Percentiles rank a stretch among this genome's conserved stretches.
These are phyloP conservation scores for Sebastes hopkinsi DNA, from an alignment of 2,797 vertebrate genomes.

Conservation along the genomic window DNA sequence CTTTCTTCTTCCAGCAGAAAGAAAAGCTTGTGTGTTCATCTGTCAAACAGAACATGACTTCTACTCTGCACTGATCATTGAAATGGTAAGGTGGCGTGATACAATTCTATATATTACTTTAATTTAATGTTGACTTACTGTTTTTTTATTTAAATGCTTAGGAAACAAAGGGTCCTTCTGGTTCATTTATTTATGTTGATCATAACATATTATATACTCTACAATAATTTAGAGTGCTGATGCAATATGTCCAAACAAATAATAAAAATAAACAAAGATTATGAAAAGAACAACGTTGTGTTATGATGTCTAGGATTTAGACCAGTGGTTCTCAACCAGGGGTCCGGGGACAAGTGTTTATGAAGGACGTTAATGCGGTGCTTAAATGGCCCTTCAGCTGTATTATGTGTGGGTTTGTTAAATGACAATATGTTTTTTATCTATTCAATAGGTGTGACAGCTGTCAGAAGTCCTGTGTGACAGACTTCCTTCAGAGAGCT, in stretches of 20 bases:
- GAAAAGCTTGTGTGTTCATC: constrained; percentile 1
- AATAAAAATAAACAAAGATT: no score
- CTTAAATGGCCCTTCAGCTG: background rate
- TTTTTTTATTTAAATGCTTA: no score
- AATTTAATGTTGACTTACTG: background rate
- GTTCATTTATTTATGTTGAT: no score
- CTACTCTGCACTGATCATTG: constrained; percentile 63
- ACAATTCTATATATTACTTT: background rate
- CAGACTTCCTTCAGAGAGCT: constrained; percentile 74
- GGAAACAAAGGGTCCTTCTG: no score
- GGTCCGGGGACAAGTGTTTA: background rate
- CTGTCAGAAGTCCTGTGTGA: constrained; percentile 49
- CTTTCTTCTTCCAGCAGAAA: constrained; percentile 20
- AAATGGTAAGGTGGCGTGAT: constrained; percentile 80
- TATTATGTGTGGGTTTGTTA: background rate
- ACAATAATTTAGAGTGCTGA: background rate
- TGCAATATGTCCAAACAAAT: no score
- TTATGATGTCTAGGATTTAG: no score
- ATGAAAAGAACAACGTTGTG: no score
- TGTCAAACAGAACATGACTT: constrained; percentile 2
- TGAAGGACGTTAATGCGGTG: background rate
- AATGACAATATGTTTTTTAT: constrained; percentile 16
- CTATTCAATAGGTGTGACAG: constrained; percentile 55
- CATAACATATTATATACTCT: background rate
- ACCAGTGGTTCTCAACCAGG: no score